Conservation (phyloP, 2,888 invertebrate genomes). For the Didymodactylos carnosus region DNA sequence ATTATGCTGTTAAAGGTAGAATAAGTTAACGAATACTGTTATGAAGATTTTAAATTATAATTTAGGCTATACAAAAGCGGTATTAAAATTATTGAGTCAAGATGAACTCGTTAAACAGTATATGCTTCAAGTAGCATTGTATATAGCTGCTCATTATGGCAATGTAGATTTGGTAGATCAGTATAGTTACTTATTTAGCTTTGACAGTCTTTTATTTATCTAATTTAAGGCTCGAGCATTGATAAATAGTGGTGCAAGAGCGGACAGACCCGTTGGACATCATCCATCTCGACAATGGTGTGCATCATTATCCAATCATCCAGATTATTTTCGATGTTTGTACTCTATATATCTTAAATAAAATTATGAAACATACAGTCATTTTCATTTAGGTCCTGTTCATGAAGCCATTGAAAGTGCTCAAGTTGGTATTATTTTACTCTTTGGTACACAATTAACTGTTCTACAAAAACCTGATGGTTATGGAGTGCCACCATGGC, state of each 20-base stretch:
- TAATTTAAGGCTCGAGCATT: not conserved
- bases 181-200: too few relatives aligned
- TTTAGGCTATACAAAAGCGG: slow-evolving; percentile 1
- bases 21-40: too few relatives aligned
- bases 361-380: too few relatives aligned
- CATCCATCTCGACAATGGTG: slow-evolving; percentile 15
- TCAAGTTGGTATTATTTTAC: slow-evolving; percentile 1
- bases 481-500: slow-evolving; percentile 9
- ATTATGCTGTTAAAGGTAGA: slow-evolving; percentile 23
- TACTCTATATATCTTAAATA: too few relatives aligned
- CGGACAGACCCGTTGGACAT: slow-evolving; percentile 4
- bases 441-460: not conserved
- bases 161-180: slow-evolving; percentile 4
- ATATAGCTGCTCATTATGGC: slow-evolving; percentile 4
- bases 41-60: too few relatives aligned
- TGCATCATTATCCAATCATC: not conserved
- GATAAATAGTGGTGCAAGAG: not conserved
- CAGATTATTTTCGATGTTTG: not conserved
- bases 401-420: slow-evolving; percentile 3
- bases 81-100: not conserved
- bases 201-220: too few relatives aligned
- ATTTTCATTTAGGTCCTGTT: too few relatives aligned
- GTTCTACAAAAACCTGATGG: slow-evolving; percentile 10
- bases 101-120: slow-evolving; percentile 9
- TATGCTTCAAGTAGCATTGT: slow-evolving; percentile 8